Percentiles rank a stretch among this genome's conserved stretches.
These are phyloP conservation scores for Lates calcarifer DNA, from an alignment of 2,113 vertebrate genomes.

Conservation along the genomic window DNA sequence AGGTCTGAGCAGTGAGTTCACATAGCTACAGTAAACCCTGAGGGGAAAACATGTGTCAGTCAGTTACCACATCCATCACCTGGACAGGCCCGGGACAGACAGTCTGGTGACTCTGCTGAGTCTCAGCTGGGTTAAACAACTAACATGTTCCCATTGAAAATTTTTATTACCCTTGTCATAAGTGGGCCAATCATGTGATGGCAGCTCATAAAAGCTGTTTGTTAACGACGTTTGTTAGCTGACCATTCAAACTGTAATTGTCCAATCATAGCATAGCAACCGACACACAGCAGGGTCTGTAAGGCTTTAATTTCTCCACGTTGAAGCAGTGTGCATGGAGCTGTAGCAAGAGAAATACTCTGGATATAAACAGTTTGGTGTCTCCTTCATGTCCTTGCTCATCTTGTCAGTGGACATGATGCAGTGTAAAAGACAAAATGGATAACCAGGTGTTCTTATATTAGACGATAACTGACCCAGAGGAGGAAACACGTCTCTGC, in stretches of 20 bases:
- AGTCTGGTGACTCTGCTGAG: not conserved
- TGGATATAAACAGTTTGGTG: too few species aligned
- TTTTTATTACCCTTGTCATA: not conserved
- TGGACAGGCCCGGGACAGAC: not conserved
- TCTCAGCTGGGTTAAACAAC: constrained; percentile 9
- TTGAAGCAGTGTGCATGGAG: too few species aligned
- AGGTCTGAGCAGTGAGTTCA: too few species aligned
- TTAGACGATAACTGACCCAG: not conserved
- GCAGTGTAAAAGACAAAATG: not conserved
- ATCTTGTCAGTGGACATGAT: not conserved
- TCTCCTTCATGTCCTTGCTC: not conserved
- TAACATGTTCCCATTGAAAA: not conserved
- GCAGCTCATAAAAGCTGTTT: not conserved
- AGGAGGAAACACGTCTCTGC: not conserved
- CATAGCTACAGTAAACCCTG: too few species aligned
- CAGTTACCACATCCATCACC: not conserved
- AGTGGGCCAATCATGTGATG: not conserved
- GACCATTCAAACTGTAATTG: too few species aligned
- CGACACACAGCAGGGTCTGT: not conserved
- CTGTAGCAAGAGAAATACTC: too few species aligned
- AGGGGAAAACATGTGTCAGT: too few species aligned
- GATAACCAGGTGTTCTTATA: not conserved
- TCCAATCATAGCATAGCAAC: too few species aligned
- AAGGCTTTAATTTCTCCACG: too few species aligned
- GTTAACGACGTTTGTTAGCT: too few species aligned